Evolutionary conservation across 1,140 invertebrate genomes (phyloP), one percentile per base, ranked within the genome.

Genomic region (Drosophila bifasciata): DNA sequence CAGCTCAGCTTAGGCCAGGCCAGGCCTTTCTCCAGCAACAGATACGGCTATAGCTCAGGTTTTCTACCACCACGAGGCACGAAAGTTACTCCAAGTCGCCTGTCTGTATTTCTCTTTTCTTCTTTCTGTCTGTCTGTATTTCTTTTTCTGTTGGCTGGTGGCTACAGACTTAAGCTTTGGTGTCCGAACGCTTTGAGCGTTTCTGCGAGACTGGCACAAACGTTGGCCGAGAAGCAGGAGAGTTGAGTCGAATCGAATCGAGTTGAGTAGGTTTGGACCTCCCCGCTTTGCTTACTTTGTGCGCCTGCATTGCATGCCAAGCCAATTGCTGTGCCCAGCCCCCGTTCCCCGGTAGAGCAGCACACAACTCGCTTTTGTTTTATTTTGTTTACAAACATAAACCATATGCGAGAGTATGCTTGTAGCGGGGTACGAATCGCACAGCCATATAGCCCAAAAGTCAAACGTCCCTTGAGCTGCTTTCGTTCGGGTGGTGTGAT

Each of bases 111-210:
- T 21, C 11, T 41, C 23, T 36, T 23, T 17, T 39, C 53, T 45
- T 32, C 52, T 36, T 36, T 36, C 32, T 36, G 56, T 41, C 60
- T 44, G 46, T 63, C 63, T 51, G 36, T 61, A 48, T 56, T 45
- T 21, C 11, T 41, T 23, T 36, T 23, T 17, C 41, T 57, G 41
- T 32, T 45, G 43, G 41, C 25, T 45, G 43, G 17, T 32, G 50
- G 32, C 40, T 43, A 39, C 52, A 39, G 56, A 60, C 55, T 56
- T 36, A 36, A 40, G 8, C 40, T 61, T 46, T 13, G 56, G 44
- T 83, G 79, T 76, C 84, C 53, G 75, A 62, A 70, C 83, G 80
- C 84, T 89, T 84, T 69, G 79, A 88, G 75, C 53, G 84, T 63
- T 89, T 72, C 84, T 83, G 77, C 63, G 50, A 78, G 83, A 88